phyloP scores from a whole-genome alignment of 1,140 invertebrate species.

The Chlorops oryzae region DNA sequence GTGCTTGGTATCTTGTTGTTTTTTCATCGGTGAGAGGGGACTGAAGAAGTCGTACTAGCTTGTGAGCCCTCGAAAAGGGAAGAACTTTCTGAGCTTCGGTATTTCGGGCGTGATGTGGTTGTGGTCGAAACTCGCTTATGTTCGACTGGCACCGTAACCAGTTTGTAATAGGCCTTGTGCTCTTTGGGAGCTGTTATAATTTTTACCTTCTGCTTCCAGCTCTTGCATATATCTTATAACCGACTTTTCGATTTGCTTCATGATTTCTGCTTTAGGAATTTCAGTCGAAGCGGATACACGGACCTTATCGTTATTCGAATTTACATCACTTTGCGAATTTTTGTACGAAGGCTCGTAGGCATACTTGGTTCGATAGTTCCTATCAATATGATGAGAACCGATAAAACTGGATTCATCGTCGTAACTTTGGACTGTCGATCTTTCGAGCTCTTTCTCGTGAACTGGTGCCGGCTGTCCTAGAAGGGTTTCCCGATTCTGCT shows the following conservation, averaged over 20 bases:
- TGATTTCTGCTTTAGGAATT: conserved; percentile 45
- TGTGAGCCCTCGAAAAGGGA: conserved; percentile 5
- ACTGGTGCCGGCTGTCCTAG: conserved; percentile 24
- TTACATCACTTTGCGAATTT: no score
- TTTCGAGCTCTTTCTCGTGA: conserved; percentile 38
- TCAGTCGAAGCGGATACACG: conserved; percentile 41
- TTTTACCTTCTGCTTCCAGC: conserved; percentile 41
- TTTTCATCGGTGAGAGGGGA: no score
- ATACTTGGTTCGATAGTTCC: conserved; percentile 40
- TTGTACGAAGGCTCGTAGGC: no score
- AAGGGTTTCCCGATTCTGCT: no score
- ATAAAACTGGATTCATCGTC: conserved; percentile 19
- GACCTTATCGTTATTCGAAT: conserved; percentile 35
- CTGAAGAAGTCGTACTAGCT: background rate
- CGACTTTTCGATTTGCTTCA: conserved; percentile 45
- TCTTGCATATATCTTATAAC: conserved; percentile 47
- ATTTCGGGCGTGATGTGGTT: conserved; percentile 34
- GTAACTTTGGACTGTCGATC: conserved; percentile 34
- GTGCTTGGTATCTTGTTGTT: no score
- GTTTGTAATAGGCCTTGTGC: conserved; percentile 36
- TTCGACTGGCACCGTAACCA: conserved; percentile 22
- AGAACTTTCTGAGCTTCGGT: conserved; percentile 13
- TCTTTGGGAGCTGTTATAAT: conserved; percentile 33
- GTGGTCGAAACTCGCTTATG: conserved; percentile 29
- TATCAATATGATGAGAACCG: conserved; percentile 22